These are phyloP conservation scores for Dolomedes plantarius DNA, from an alignment of 2,888 invertebrate genomes.

Conservation along the genomic window DNA sequence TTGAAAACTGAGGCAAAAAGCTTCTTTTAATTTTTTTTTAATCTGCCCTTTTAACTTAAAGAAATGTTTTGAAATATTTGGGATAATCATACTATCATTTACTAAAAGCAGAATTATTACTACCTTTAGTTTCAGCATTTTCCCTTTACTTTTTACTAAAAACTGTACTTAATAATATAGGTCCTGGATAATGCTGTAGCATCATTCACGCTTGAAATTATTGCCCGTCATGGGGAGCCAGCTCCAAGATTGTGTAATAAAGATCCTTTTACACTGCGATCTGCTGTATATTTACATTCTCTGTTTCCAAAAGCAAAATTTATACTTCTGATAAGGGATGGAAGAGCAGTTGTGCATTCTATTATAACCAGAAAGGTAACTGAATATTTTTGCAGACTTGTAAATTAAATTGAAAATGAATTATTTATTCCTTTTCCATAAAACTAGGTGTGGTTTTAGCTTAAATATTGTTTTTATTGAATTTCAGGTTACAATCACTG, in stretches of 20 bases:
- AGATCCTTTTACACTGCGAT: slow-evolving; percentile 98
- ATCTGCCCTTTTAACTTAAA: too few species aligned
- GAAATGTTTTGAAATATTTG: too few species aligned
- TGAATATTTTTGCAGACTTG: background rate
- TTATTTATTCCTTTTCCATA: too few species aligned
- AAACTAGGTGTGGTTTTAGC: too few species aligned
- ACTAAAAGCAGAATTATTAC: background rate
- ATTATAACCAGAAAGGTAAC: slow-evolving; percentile 94
- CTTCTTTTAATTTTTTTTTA: too few species aligned
- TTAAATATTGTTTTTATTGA: too few species aligned
- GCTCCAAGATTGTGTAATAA: slow-evolving; percentile 98
- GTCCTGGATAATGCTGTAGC: slow-evolving; percentile 96
- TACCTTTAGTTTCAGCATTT: background rate
- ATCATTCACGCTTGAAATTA: slow-evolving; percentile 95
- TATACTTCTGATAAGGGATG: slow-evolving; percentile 98
- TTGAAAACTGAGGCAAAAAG: too few species aligned
- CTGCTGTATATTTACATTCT: slow-evolving; percentile 94
- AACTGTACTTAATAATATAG: too few species aligned
- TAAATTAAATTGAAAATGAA: background rate
- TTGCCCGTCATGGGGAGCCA: slow-evolving; percentile 95
- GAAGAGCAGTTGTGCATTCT: slow-evolving; percentile 98
- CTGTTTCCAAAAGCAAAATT: slow-evolving; percentile 98
- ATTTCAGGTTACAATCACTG: slow-evolving; percentile 85
- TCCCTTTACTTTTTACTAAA: too few species aligned
- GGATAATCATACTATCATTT: too few species aligned